Conservation (phyloP, 2,113 vertebrate genomes). For the Xiphophorus couchianus region DNA sequence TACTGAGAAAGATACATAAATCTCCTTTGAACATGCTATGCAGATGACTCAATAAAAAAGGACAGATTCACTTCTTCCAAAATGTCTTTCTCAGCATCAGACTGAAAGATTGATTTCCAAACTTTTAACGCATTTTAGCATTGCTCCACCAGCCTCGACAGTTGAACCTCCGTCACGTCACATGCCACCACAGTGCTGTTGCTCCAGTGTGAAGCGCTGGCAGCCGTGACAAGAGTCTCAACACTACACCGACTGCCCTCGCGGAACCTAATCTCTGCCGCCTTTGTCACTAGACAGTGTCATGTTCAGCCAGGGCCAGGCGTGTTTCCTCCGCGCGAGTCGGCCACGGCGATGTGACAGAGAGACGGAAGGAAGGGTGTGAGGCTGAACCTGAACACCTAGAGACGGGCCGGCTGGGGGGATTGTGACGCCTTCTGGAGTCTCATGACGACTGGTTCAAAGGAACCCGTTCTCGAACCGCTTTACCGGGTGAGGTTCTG, state of each 20-base stretch:
- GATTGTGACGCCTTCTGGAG: conserved; percentile 40
- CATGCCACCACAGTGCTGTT: background rate
- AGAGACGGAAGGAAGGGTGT: conserved; percentile 57
- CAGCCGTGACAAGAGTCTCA: conserved; percentile 17
- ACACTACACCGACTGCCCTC: conserved; percentile 13
- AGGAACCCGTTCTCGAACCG: conserved; percentile 24
- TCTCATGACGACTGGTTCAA: background rate
- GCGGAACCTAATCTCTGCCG: conserved; percentile 43
- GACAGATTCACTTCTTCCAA: background rate
- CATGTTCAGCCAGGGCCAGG: conserved; percentile 35
- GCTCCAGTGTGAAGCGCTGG: conserved; percentile 28
- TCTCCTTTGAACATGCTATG: too few species aligned
- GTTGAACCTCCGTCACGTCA: background rate
- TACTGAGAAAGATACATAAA: too few species aligned
- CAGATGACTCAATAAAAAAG: background rate
- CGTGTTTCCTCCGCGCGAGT: conserved; percentile 7
- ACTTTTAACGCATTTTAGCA: background rate
- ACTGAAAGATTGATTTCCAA: background rate
- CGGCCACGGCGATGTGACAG: conserved; percentile 10
- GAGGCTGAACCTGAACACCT: conserved; percentile 57
- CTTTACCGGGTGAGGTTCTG: conserved; percentile 1
- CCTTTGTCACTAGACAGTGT: conserved; percentile 60
- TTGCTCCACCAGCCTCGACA: background rate
- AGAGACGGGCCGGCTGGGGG: background rate
- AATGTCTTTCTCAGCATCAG: background rate